Conservation (phyloP, 1,140 invertebrate species). For the Dinoponera quadriceps region DNA sequence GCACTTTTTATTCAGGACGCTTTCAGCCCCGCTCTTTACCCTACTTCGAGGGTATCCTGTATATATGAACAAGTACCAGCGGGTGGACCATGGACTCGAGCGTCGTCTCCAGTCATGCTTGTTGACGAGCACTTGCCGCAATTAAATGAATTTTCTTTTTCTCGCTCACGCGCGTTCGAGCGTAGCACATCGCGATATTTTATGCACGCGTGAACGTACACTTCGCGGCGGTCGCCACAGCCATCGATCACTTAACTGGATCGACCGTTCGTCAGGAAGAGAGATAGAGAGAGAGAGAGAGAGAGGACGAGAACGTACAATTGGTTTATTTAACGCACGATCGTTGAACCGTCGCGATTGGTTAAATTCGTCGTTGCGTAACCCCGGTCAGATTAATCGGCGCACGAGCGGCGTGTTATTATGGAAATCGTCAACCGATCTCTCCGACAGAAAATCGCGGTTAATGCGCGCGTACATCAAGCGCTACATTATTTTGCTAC, state of each 20-base stretch:
- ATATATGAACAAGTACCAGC: neutral
- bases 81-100: neutral
- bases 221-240: neutral
- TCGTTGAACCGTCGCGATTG: conserved; percentile 56
- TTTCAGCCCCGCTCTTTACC: too few species aligned
- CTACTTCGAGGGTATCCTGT: too few species aligned
- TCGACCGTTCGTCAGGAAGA: conserved; percentile 42
- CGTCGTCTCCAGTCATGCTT: neutral
- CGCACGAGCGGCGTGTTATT: conserved; percentile 30
- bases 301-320: conserved; percentile 17
- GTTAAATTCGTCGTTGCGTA: conserved; percentile 65
- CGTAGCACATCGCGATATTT: conserved; percentile 3
- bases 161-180: neutral
- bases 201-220: conserved; percentile 42
- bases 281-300: too few species aligned
- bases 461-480: conserved; percentile 42
- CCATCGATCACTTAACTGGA: conserved; percentile 69
- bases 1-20: too few species aligned
- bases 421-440: conserved; percentile 41
- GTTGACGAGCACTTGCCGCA: neutral
- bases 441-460: conserved; percentile 25
- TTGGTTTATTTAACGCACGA: conserved; percentile 70
- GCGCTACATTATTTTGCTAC: conserved; percentile 30
- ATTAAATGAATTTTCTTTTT: conserved; percentile 20
- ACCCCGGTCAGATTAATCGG: conserved; percentile 56